These are phyloP conservation scores for Fulica atra DNA, from an alignment of 2,113 vertebrate genomes.

Conservation along the genomic window DNA sequence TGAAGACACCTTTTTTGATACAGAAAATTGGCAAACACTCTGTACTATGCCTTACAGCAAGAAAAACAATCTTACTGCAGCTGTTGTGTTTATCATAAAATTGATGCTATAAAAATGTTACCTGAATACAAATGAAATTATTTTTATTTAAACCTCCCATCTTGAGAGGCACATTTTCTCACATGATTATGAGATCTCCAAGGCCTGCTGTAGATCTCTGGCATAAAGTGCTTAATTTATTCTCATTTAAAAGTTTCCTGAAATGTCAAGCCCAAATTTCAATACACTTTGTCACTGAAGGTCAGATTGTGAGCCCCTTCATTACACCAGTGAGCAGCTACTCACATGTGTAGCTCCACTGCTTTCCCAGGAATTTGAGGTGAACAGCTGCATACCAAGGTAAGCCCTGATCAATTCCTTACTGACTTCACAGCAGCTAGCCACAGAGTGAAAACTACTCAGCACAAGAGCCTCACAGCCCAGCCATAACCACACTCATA, in stretches of 20 bases:
- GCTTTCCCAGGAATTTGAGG: not conserved
- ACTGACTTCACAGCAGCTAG: not conserved
- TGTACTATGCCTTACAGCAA: slow-evolving; percentile 73
- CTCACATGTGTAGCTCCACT: not conserved
- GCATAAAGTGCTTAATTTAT: slow-evolving; percentile 9
- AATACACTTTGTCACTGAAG: not conserved
- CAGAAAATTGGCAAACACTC: slow-evolving; percentile 77
- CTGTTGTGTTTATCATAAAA: slow-evolving; percentile 71
- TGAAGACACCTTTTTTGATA: slow-evolving; percentile 80
- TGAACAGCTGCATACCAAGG: not conserved
- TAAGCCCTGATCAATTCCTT: not conserved
- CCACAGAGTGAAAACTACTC: not conserved
- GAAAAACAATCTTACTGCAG: slow-evolving; percentile 66
- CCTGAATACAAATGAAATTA: slow-evolving; percentile 34
- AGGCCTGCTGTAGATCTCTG: not conserved
- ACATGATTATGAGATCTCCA: not conserved
- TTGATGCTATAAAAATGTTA: slow-evolving; percentile 56
- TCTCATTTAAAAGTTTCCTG: not conserved
- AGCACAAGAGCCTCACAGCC: not conserved
- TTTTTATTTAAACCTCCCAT: slow-evolving; percentile 33
- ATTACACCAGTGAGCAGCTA: not conserved
- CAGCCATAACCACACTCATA: not conserved
- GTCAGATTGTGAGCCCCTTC: not conserved
- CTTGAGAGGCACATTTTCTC: not conserved
- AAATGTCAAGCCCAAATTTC: not conserved